Evolutionary conservation across 2,797 vertebrate species (phyloP).

Genomic region (Sebastes cheni): DNA sequence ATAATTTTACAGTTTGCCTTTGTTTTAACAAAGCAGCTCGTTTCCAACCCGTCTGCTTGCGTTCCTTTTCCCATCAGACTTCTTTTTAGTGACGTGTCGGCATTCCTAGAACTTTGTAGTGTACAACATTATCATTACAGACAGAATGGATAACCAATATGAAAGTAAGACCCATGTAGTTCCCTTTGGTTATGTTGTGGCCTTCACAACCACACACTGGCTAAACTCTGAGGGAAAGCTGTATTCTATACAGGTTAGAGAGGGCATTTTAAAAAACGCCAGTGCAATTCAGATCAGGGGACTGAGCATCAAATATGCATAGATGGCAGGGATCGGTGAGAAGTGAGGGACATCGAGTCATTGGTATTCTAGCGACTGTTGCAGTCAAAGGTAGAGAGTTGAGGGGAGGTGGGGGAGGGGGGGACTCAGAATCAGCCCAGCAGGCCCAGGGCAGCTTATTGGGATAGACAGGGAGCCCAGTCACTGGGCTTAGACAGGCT

Average conservation of each 20-base stretch:
- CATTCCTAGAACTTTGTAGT: not conserved
- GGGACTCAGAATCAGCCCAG: slow-evolving; percentile 72
- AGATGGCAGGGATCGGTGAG: slow-evolving; percentile 58
- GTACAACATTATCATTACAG: not conserved
- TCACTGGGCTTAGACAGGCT: slow-evolving; percentile 81
- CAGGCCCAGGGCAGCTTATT: slow-evolving; percentile 79
- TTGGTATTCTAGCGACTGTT: slow-evolving; percentile 76
- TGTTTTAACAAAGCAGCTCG: not conserved
- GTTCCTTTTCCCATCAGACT: not conserved
- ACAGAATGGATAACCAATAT: not conserved
- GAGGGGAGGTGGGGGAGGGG: slow-evolving; percentile 39
- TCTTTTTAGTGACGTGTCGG: not conserved
- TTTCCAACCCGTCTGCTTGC: not conserved
- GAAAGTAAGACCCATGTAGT: not conserved
- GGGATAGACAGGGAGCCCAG: slow-evolving; percentile 75
- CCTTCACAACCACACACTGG: not conserved
- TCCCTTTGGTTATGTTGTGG: not conserved
- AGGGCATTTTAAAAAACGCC: slow-evolving; percentile 45
- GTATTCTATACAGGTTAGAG: slow-evolving; percentile 47
- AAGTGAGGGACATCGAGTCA: slow-evolving; percentile 66
- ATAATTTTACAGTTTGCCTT: not conserved
- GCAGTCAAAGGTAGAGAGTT: slow-evolving; percentile 73
- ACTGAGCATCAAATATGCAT: slow-evolving; percentile 72
- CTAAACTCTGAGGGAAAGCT: slow-evolving; percentile 16
- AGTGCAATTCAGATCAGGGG: slow-evolving; percentile 68